phyloP scores from a whole-genome alignment of 2,113 vertebrate species.

The Oxygymnocypris stewartii region DNA sequence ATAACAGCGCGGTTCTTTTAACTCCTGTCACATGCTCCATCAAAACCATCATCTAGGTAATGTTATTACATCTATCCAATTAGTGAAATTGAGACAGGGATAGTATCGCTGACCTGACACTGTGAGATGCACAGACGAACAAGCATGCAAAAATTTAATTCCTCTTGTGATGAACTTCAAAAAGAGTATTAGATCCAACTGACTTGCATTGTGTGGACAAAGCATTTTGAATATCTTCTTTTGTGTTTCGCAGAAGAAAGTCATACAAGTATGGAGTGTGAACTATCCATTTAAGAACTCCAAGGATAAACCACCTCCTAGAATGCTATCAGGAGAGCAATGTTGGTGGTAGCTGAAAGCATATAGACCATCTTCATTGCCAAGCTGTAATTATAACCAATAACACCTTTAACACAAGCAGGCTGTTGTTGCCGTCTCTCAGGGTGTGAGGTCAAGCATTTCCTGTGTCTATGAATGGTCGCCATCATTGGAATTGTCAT shows the following conservation, averaged over 20 bases:
- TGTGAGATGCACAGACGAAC: not conserved
- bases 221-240: no score
- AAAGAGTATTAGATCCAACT: not conserved
- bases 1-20: constrained; percentile 11
- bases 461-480: constrained; percentile 75
- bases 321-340: constrained; percentile 50
- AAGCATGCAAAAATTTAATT: not conserved
- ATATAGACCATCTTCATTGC: constrained; percentile 62
- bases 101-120: not conserved
- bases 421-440: constrained; percentile 72
- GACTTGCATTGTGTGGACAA: no score
- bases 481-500: constrained; percentile 69
- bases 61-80: constrained; percentile 20
- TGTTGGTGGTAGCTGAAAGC: constrained; percentile 47
- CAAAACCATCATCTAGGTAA: constrained; percentile 32
- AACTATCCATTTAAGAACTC: not conserved
- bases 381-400: constrained; percentile 75
- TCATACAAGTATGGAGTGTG: not conserved
- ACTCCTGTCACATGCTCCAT: constrained; percentile 37
- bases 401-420: constrained; percentile 78
- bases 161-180: not conserved
- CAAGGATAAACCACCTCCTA: not conserved
- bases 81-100: not conserved
- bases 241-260: not conserved
- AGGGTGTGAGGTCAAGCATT: constrained; percentile 79